These are phyloP conservation scores for Ctenosaura bakeri DNA, from an alignment of 2,797 vertebrate species.

Conservation along the genomic window DNA sequence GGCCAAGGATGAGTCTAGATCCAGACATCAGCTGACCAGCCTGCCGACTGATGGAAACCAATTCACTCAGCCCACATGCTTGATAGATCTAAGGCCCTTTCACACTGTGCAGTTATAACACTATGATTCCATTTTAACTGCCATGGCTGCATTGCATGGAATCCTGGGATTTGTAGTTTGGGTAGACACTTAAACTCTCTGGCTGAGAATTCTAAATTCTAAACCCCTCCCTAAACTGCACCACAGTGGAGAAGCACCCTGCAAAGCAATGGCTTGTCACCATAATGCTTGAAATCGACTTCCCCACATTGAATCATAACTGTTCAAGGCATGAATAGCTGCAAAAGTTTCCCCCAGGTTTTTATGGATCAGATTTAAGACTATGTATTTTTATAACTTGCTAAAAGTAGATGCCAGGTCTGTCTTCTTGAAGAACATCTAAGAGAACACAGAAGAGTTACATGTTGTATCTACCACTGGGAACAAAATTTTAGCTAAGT, in stretches of 20 bases:
- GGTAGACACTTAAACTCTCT: too few relatives aligned
- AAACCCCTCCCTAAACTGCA: too few relatives aligned
- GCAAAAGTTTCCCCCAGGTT: neutral
- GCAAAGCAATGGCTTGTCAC: neutral
- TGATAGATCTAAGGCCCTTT: too few relatives aligned
- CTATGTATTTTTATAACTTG: constrained; percentile 34
- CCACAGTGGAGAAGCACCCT: neutral
- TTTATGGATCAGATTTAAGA: constrained; percentile 20
- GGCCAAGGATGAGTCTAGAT: too few relatives aligned
- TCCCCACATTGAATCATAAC: neutral
- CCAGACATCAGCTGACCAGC: too few relatives aligned
- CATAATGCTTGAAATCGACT: neutral
- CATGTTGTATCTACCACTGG: constrained; percentile 56
- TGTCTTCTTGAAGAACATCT: constrained; percentile 34
- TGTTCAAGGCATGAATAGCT: neutral
- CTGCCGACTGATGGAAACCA: too few relatives aligned
- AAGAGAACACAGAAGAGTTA: constrained; percentile 59
- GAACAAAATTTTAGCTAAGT: constrained; percentile 61
- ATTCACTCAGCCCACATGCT: too few relatives aligned
- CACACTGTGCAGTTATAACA: too few relatives aligned
- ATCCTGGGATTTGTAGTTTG: too few relatives aligned
- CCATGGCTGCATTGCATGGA: too few relatives aligned
- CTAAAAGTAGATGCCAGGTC: constrained; percentile 49
- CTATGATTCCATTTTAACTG: too few relatives aligned
- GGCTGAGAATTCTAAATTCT: too few relatives aligned